These are phyloP conservation scores for Drosophila gunungcola DNA, from an alignment of 1,140 invertebrate genomes.

Conservation along the genomic window DNA sequence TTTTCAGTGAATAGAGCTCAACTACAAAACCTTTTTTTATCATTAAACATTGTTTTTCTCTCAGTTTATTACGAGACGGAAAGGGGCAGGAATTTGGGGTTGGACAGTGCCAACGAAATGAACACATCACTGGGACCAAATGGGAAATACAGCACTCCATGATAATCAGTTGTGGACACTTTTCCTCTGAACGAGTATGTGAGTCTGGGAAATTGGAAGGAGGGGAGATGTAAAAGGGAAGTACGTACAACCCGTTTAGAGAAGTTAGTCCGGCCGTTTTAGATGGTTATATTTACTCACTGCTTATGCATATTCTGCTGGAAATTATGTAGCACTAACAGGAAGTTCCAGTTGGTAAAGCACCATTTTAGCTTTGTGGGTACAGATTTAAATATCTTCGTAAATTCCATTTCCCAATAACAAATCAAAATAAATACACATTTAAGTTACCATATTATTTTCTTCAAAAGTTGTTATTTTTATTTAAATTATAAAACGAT, in stretches of 20 bases:
- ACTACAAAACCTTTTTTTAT: too few species aligned
- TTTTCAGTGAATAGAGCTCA: too few species aligned
- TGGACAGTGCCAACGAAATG: slow-evolving; percentile 26
- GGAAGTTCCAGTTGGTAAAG: slow-evolving; percentile 31
- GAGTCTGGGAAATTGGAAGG: slow-evolving; percentile 1
- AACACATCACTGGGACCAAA: slow-evolving; percentile 52
- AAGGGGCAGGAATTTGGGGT: not conserved
- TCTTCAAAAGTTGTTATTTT: too few species aligned
- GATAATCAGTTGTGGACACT: slow-evolving; percentile 57
- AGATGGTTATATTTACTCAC: slow-evolving; percentile 42
- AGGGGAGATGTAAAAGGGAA: too few species aligned
- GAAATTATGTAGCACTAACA: slow-evolving; percentile 33
- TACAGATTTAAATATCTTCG: not conserved
- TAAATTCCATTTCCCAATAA: not conserved
- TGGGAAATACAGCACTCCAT: slow-evolving; percentile 48
- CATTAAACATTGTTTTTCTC: not conserved
- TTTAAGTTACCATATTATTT: too few species aligned
- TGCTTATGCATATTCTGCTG: slow-evolving; percentile 44
- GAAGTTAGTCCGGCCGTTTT: slow-evolving; percentile 38
- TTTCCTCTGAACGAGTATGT: slow-evolving; percentile 18
- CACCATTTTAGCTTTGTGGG: not conserved
- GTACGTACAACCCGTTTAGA: not conserved
- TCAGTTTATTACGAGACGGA: slow-evolving; percentile 1
- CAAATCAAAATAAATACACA: too few species aligned
- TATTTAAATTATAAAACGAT: too few species aligned